phyloP scores from a whole-genome alignment of 2,888 invertebrate genomes.

The Mycogona germanica region DNA sequence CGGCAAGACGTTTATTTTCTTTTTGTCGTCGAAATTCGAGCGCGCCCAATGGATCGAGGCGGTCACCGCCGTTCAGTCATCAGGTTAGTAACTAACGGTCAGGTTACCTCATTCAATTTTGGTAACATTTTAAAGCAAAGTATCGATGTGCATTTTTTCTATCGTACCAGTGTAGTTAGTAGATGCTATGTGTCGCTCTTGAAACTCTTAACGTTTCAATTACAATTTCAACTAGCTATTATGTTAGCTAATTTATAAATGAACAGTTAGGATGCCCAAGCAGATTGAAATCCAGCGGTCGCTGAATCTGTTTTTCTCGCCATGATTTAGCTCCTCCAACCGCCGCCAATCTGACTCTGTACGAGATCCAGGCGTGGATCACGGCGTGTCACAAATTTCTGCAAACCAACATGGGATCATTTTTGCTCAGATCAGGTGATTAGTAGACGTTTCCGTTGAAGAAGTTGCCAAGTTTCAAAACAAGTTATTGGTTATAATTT shows the following conservation, averaged over 20 bases:
- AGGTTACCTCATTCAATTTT: no score
- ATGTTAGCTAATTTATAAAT: not conserved
- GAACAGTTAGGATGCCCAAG: not conserved
- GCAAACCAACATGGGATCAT: constrained; percentile 85
- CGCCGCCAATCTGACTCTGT: constrained; percentile 46
- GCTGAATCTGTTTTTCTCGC: not conserved
- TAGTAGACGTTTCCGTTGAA: not conserved
- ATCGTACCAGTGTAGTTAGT: no score
- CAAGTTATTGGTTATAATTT: no score
- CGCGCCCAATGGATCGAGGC: constrained; percentile 89
- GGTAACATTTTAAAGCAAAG: no score
- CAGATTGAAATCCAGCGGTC: not conserved
- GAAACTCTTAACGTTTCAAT: no score
- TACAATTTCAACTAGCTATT: no score
- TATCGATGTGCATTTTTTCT: no score
- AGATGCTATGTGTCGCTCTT: no score
- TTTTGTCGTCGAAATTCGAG: constrained; percentile 88
- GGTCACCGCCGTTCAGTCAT: constrained; percentile 61
- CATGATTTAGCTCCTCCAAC: constrained; percentile 20
- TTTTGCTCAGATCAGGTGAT: constrained; percentile 60
- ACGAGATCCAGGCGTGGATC: constrained; percentile 78
- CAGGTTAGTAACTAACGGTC: no score
- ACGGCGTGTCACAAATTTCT: constrained; percentile 74
- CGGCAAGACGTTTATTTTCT: constrained; percentile 51
- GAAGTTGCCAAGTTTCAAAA: no score